A percentile compares a stretch with the other conserved stretches of the same genome.
Evolutionary conservation across 2,113 vertebrate genomes (phyloP).

Genomic region (Anhinga rufa): DNA sequence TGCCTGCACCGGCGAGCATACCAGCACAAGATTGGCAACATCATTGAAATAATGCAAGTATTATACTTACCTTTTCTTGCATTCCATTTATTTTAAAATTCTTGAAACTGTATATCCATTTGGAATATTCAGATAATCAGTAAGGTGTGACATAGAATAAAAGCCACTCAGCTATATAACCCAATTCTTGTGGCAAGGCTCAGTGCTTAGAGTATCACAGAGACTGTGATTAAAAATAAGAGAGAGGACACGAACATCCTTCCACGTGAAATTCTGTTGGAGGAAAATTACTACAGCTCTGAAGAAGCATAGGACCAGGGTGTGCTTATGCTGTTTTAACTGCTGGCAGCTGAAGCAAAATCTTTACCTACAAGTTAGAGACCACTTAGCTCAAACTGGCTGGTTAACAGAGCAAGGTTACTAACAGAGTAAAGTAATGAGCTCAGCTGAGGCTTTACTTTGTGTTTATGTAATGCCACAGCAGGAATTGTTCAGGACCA

Average conservation of each 20-base stretch:
- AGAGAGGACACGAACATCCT: not conserved
- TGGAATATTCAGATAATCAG: not conserved
- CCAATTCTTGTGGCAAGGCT: not conserved
- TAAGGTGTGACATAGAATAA: not conserved
- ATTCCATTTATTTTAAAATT: not conserved
- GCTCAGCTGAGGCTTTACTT: not conserved
- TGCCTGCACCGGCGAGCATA: slow-evolving; percentile 90
- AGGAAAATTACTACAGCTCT: not conserved
- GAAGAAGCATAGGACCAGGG: not conserved
- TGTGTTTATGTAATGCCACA: not conserved
- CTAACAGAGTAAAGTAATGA: not conserved
- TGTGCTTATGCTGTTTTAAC: not conserved
- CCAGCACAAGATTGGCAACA: slow-evolving; percentile 89
- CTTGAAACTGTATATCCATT: not conserved
- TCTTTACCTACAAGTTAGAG: not conserved
- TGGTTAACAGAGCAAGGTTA: not conserved
- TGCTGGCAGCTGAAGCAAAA: not conserved
- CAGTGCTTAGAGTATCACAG: not conserved
- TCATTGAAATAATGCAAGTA: slow-evolving; percentile 93
- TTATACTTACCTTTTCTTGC: not conserved
- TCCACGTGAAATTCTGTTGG: not conserved
- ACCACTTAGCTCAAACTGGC: not conserved
- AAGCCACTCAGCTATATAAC: not conserved
- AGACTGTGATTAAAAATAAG: not conserved
- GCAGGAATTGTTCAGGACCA: not conserved